phyloP scores from a whole-genome alignment of 2,888 invertebrate genomes.

The Rhamphomyia laevipes region DNA sequence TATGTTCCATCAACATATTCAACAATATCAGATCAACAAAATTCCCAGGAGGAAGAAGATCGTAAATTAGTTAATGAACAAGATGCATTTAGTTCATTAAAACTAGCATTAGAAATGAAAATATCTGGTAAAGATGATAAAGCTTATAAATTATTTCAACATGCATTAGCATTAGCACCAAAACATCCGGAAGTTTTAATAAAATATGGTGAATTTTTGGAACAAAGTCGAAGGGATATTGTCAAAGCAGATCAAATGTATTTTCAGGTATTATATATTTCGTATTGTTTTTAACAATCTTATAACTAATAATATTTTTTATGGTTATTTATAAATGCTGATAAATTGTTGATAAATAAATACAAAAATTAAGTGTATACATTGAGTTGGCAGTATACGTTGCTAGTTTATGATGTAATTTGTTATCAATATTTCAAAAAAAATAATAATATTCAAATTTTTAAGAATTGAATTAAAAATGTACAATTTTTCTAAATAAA shows the following conservation, averaged over 20 bases:
- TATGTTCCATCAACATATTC: slow-evolving; percentile 17
- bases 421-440: no score
- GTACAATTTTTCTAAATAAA: no score
- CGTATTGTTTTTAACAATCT: no score
- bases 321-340: neutral
- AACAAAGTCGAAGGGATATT: slow-evolving; percentile 71
- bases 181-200: slow-evolving; percentile 85
- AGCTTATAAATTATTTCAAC: slow-evolving; percentile 75
- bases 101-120: slow-evolving; percentile 77
- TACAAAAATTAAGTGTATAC: no score
- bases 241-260: slow-evolving; percentile 86
- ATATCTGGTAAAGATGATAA: slow-evolving; percentile 70
- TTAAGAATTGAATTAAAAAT: no score
- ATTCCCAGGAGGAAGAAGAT: slow-evolving; percentile 21
- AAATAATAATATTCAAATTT: no score
- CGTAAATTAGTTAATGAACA: slow-evolving; percentile 25
- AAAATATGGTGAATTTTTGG: slow-evolving; percentile 86
- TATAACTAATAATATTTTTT: neutral
- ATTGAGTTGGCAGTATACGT: no score
- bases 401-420: no score
- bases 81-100: slow-evolving; percentile 76
- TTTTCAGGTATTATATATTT: slow-evolving; percentile 61
- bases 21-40: slow-evolving; percentile 16
- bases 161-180: slow-evolving; percentile 84
- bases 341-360: neutral